phyloP scores from a whole-genome alignment of 2,797 vertebrate species.

The Hippocampus kuda region DNA sequence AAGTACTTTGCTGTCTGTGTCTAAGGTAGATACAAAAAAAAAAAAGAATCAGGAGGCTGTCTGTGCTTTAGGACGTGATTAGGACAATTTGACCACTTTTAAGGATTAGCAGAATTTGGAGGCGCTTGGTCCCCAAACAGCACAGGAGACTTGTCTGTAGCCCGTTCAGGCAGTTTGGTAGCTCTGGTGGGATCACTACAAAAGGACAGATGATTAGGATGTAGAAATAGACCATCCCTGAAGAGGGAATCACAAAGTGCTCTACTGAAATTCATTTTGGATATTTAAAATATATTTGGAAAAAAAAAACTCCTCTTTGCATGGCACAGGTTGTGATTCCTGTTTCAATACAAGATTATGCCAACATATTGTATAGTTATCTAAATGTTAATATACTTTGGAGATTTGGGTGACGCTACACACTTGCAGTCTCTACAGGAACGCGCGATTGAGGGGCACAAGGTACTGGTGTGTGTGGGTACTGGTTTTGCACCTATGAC shows the following conservation, averaged over 20 bases:
- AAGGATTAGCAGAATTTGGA: background rate
- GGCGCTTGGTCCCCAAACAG: background rate
- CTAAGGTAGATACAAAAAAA: background rate
- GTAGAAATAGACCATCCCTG: background rate
- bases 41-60: background rate
- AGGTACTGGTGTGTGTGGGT: too few relatives aligned
- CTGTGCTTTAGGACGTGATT: background rate
- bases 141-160: background rate
- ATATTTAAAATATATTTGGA: background rate
- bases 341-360: too few relatives aligned
- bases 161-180: background rate
- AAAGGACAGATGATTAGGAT: background rate
- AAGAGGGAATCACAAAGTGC: background rate
- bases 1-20: background rate
- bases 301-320: background rate
- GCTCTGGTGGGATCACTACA: background rate
- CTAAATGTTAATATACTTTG: too few relatives aligned
- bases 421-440: too few relatives aligned
- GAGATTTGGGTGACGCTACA: too few relatives aligned
- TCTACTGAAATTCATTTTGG: background rate
- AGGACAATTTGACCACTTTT: background rate
- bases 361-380: too few relatives aligned
- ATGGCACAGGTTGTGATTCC: too few relatives aligned
- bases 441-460: too few relatives aligned
- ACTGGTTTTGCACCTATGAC: too few relatives aligned